Evolutionary conservation across 2,888 invertebrate species (phyloP).

Genomic region (Allophyes oxyacanthae): DNA sequence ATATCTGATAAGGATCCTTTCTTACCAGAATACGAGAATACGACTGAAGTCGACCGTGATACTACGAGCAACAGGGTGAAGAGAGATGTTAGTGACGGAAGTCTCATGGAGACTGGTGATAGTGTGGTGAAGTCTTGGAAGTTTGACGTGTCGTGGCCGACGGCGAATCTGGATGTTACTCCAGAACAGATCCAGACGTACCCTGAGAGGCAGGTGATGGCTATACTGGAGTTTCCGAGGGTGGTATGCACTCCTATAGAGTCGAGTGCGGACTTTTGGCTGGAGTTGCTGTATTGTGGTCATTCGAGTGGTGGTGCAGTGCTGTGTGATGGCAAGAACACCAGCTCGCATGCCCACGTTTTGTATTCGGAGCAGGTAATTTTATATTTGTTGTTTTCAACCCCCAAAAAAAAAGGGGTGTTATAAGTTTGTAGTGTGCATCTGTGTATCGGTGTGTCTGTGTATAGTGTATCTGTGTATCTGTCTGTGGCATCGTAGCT

Average conservation of each 20-base stretch:
- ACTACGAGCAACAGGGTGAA: constrained; percentile 62
- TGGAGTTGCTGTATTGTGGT: constrained; percentile 95
- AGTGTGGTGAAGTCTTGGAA: constrained; percentile 87
- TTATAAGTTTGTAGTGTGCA: no score
- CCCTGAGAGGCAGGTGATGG: constrained; percentile 93
- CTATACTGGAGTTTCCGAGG: constrained; percentile 93
- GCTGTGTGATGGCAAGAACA: constrained; percentile 91
- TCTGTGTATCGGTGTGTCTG: no score
- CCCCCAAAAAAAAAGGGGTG: no score
- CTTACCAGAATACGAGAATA: constrained; percentile 71
- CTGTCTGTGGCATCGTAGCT: no score
- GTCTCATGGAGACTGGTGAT: constrained; percentile 79
- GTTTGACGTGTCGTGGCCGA: constrained; percentile 95
- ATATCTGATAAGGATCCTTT: constrained; percentile 76
- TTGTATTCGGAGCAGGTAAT: constrained; percentile 93
- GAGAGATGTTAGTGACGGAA: constrained; percentile 73
- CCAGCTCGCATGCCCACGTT: constrained; percentile 89
- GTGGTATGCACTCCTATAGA: constrained; percentile 91
- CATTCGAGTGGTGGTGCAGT: constrained; percentile 90
- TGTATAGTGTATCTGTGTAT: no score
- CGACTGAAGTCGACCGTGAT: constrained; percentile 56
- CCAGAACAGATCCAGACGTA: constrained; percentile 94
- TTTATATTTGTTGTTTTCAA: background rate
- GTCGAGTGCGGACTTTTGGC: constrained; percentile 92
- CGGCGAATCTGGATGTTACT: constrained; percentile 92